Percentiles rank a stretch among this genome's conserved stretches.
phyloP scores from a whole-genome alignment of 2,797 vertebrate genomes.

The Heterohyrax brucei region DNA sequence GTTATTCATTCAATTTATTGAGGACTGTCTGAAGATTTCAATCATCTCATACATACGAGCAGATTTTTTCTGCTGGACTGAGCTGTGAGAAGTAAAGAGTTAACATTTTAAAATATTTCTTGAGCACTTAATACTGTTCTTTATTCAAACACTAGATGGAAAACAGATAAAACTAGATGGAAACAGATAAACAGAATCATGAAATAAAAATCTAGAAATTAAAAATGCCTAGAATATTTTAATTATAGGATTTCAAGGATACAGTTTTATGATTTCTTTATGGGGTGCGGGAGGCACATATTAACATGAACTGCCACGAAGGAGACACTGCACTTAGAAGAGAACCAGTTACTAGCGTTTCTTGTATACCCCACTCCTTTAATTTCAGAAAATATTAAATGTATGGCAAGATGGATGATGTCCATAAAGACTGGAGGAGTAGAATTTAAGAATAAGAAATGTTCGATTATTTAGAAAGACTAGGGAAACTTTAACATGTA shows the following conservation, averaged over 20 bases:
- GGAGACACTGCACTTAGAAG: background rate
- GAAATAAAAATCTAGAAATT: conserved; percentile 25
- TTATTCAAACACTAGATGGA: background rate
- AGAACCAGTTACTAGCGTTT: background rate
- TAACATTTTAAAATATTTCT: background rate
- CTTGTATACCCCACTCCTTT: background rate
- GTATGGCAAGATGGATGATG: background rate
- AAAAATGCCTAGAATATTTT: background rate
- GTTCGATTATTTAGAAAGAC: background rate
- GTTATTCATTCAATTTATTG: background rate
- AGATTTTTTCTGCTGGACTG: background rate
- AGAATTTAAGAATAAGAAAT: background rate
- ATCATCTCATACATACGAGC: background rate
- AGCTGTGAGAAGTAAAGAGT: background rate
- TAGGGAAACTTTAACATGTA: background rate
- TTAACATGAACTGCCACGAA: background rate
- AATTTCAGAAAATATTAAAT: background rate
- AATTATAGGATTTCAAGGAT: background rate
- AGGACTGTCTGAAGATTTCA: background rate
- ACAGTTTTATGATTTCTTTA: background rate
- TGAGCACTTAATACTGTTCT: background rate
- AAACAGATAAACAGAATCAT: background rate
- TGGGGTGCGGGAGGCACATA: background rate
- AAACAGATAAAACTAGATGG: background rate
- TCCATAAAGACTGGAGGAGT: background rate